Percentiles rank a stretch among this genome's conserved stretches.
Conservation (phyloP, 2,797 vertebrate species). For the Megaceryle alcyon region DNA sequence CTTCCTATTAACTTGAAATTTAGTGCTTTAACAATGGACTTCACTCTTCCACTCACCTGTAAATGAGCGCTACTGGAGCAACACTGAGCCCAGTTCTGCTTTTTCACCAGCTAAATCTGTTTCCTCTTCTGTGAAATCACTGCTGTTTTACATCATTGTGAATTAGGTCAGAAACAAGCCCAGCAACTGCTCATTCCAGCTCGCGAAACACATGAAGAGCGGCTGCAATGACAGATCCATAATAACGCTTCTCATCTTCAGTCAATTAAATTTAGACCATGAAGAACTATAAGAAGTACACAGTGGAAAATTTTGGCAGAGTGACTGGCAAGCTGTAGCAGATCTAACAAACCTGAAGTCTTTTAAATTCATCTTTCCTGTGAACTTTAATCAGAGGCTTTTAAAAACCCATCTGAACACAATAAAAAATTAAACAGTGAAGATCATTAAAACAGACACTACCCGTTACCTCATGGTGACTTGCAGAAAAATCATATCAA, state of each 20-base stretch:
- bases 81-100: neutral
- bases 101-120: slow-evolving; percentile 12
- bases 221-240: slow-evolving; percentile 4
- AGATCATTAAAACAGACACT: slow-evolving; percentile 7
- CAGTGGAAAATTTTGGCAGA: slow-evolving; percentile 25
- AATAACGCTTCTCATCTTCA: slow-evolving; percentile 31
- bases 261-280: slow-evolving; percentile 42
- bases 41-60: slow-evolving; percentile 7
- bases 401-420: slow-evolving; percentile 5
- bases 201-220: neutral
- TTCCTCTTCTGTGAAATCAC: slow-evolving; percentile 17
- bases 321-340: slow-evolving; percentile 14
- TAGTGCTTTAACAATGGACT: neutral
- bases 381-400: slow-evolving; percentile 35
- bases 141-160: slow-evolving; percentile 32
- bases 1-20: neutral
- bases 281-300: neutral
- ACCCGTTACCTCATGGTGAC: slow-evolving; percentile 3
- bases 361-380: slow-evolving; percentile 29
- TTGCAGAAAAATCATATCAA: slow-evolving; percentile 33
- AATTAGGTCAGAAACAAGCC: slow-evolving; percentile 42
- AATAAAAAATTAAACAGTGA: neutral
- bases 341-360: slow-evolving; percentile 31
- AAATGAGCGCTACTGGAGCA: neutral
- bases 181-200: neutral